Evolutionary conservation across 2,113 vertebrate species (phyloP), one percentile per base, ranked within the genome.

Genomic region (Trichomycterus rosablanca): DNA sequence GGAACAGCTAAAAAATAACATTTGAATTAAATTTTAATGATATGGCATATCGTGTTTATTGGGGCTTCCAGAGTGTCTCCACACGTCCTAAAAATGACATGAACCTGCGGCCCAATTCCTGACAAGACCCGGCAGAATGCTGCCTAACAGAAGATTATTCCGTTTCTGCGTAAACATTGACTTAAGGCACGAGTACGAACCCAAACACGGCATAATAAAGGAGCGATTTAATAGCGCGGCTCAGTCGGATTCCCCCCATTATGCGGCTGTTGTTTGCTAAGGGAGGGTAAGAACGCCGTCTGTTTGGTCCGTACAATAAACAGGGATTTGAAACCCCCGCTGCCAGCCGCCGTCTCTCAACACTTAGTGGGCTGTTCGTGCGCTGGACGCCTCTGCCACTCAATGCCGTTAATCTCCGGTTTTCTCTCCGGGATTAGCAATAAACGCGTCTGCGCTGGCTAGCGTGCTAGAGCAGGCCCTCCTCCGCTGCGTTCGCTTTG

Each of bases 381-480:
- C 76, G 42, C 62, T 28, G 60, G 60, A 64, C 57, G 62, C 65
- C 68, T 64, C 76, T 80, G 79, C 80, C 82, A 81, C 78, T 87
- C 80, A 83, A 87, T 83, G 79, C 78, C 71, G 79, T 80, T 87
- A 86, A 87, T 86, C 84, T 85, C 64, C 49, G 60, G 67, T 71
- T 72, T 73, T 78, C 81, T 82, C 79, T 50, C 9, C 32, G 39
- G 63, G 72, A 70, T 72, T 77, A 70, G 50, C 63, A 70, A 70
- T 61, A 68, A 67, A 74, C 18, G 53, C 68, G 69, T 68, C 55
- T 69, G 62, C 20, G 40, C 30, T 7, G 20, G 14, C 52, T 68
- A 53, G 62, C 48, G 49, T 62, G 67, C 72, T 44, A 42, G 30
- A 35, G 72, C 72, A 74, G 54, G 72, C 43, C 59, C 49, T 59